phyloP scores from a whole-genome alignment of 2,888 invertebrate species.

The Drosophila nr. fundita region DNA sequence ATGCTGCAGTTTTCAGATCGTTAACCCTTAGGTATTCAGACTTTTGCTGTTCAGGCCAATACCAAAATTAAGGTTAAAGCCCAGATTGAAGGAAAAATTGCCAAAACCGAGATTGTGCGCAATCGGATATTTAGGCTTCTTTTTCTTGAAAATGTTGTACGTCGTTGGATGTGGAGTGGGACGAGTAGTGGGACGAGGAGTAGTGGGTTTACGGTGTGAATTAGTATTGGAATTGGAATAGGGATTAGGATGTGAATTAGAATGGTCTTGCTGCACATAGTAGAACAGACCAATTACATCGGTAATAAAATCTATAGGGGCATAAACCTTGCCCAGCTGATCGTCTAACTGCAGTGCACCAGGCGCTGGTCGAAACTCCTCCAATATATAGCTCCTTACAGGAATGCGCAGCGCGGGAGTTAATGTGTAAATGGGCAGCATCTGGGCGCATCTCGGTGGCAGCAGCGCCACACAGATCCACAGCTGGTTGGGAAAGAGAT shows the following conservation, averaged over 20 bases:
- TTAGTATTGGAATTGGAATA: background rate
- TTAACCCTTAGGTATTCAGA: background rate
- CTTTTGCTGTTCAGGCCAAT: constrained; percentile 19
- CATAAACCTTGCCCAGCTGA: constrained; percentile 17
- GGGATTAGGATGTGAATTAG: background rate
- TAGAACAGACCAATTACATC: constrained; percentile 31
- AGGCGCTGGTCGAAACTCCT: background rate
- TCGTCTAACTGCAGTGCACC: background rate
- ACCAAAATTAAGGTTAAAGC: constrained; percentile 58
- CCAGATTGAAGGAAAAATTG: constrained; percentile 60
- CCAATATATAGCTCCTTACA: background rate
- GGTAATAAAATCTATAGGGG: constrained; percentile 13
- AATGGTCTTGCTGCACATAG: constrained; percentile 25
- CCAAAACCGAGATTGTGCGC: constrained; percentile 52
- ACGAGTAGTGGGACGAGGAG: background rate
- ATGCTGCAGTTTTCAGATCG: constrained; percentile 10
- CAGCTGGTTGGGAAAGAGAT: constrained; percentile 1
- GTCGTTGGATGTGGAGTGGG: background rate
- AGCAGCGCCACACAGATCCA: constrained; percentile 16
- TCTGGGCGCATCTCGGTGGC: background rate
- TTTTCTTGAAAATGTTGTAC: constrained; percentile 39
- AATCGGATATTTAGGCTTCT: constrained; percentile 35
- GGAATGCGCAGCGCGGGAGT: constrained; percentile 1
- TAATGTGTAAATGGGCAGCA: constrained; percentile 38
- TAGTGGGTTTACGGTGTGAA: background rate